Evolutionary conservation across 2,888 invertebrate genomes (phyloP), one percentile per base, ranked within the genome.

Genomic region (Ellobium chinense): DNA sequence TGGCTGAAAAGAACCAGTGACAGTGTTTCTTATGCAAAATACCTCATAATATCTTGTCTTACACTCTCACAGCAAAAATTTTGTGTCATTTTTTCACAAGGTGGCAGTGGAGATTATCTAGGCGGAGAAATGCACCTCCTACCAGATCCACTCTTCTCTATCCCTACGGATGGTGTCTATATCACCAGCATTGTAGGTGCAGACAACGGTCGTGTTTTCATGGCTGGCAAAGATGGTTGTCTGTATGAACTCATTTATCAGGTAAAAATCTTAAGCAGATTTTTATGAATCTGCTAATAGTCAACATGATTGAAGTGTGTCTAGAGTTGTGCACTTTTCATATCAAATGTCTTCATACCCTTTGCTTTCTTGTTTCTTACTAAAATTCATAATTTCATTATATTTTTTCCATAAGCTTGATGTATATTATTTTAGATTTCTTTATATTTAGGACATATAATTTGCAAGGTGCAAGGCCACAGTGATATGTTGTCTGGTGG

Each of bases 161-260:
- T 98, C 62, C 96, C 97, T 1, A 97, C 98, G 24, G 99, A 92
- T 82, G 97, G 97, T 86, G 95, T 96, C 31, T 95, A 96, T 73
- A 96, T 98, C 90, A 95, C 96, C 88, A 95, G 96, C 80, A 96
- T 99, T 77, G 95, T 95, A 81, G 96, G 97, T 29, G 96, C 97
- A 3, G 94, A 94, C 21, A 95, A 94, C 88, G 99, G 99, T 0
- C 94, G 99, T 85, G 96, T 99, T 87, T 99, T 99, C 93, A 95
- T 99, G 92, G 98, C 98, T 29, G 98, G 97, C 31, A 96, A 96
- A 91, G 98, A 99, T 94, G 98, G 98, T 14, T 96, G 96, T 88
- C 94, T 99, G 0, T 98, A 97, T 94, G 99, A 99, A 95, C 96
- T 99, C 85, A 95, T 95, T 85, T 99, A 99, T 94, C 97, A 98